A percentile compares a stretch with the other conserved stretches of the same genome.
Conservation (phyloP, 2,888 invertebrate species). For the Balanococcus diminutus region DNA sequence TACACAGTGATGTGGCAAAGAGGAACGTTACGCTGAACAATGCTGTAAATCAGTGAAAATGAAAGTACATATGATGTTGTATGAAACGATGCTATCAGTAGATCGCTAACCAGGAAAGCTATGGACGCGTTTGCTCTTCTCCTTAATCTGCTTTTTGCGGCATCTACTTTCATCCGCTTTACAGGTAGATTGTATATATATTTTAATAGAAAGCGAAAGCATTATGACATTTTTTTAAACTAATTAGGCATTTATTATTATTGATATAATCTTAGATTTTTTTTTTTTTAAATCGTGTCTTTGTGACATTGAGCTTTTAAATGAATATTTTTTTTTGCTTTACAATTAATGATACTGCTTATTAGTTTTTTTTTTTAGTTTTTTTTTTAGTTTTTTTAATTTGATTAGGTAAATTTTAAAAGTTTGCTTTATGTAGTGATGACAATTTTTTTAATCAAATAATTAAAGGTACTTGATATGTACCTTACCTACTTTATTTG, state of each 20-base stretch:
- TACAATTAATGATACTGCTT: not conserved
- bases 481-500: too few relatives aligned
- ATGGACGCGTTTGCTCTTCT: slow-evolving; percentile 50
- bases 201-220: slow-evolving; percentile 31
- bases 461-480: too few relatives aligned
- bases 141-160: slow-evolving; percentile 24
- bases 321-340: not conserved
- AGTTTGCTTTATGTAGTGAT: too few relatives aligned
- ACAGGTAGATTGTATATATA: slow-evolving; percentile 44
- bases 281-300: not conserved
- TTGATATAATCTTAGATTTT: not conserved
- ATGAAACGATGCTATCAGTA: slow-evolving; percentile 45
- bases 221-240: not conserved
- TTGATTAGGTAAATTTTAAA: too few relatives aligned
- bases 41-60: slow-evolving; percentile 39
- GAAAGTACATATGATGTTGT: slow-evolving; percentile 45
- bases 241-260: not conserved
- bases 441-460: too few relatives aligned
- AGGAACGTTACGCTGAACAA: slow-evolving; percentile 12
- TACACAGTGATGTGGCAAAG: slow-evolving; percentile 32
- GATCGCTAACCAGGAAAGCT: slow-evolving; percentile 44
- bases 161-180: slow-evolving; percentile 6
- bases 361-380: not conserved
- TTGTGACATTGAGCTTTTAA: not conserved
- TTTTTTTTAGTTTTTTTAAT: too few relatives aligned